Base-by-base conservation (phyloP, 2,113 vertebrate species). In the Henicopernis longicauda region DNA sequence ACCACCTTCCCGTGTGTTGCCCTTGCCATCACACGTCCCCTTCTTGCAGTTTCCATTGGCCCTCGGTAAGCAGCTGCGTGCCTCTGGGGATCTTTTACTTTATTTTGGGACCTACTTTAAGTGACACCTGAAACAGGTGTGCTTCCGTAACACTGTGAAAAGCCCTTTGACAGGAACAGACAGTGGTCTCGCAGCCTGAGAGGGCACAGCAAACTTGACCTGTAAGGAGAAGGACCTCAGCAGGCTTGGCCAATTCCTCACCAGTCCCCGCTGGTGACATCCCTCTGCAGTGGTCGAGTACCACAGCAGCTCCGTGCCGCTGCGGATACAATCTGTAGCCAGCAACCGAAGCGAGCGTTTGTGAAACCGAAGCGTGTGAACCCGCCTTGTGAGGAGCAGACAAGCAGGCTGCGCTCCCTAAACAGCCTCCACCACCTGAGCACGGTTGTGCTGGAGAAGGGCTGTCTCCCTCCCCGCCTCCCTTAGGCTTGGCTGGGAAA, bases 261-360 rank as follows among this genome's bases (percentile, higher is more conserved):
- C 63, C 45, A 4, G 29, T 34, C 17, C 26, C 47, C 57, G 11
- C 2, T 2, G 4, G 73, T 69, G 70, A 21, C 27, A 5, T 4
- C 59, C 27, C 69, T 10, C n/a, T 15, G 36, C 0, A 1, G 66
- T 5, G 19, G 31, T 4, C 1, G 1, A 62, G 77, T 4, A 3
- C 82, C 14, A 40, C 2, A 13, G 54, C 67, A 88, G 52, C 70
- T 49, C 57, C 5, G 3, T 0, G 8, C 58, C 55, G 67, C 72
- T 52, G n/a, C 5, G 59, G 78, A 14, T 31, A 19, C 1, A 1
- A 38, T 9, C 34, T 1, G 5, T 5, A 72, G 38, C 54, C 55
- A 12, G 36, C 6, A 25, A 29, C 22, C 0, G 0, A 36, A 19
- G 26, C 0, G 1, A 66, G 36, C 1, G 0, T 34, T 58, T 18